phyloP scores from a whole-genome alignment of 1,140 invertebrate genomes.

The Belonocnema kinseyi region DNA sequence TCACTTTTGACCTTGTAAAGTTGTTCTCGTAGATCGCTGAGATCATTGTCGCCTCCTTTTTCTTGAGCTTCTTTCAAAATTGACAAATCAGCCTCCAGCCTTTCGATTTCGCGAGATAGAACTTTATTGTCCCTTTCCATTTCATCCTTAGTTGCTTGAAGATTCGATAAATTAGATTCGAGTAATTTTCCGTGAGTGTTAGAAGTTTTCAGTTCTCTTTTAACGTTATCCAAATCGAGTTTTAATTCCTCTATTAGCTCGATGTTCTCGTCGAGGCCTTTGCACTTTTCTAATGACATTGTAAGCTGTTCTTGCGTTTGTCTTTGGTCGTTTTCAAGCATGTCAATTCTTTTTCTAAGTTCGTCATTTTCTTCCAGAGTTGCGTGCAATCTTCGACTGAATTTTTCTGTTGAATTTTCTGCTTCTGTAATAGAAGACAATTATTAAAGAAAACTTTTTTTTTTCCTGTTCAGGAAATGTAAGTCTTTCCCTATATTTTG shows the following conservation, averaged over 20 bases:
- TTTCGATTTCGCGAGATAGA: conserved; percentile 59
- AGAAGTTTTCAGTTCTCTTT: conserved; percentile 52
- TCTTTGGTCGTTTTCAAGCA: conserved; percentile 48
- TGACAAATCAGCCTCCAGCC: conserved; percentile 57
- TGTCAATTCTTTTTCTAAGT: conserved; percentile 57
- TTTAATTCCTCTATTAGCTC: conserved; percentile 61
- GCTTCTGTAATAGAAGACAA: conserved; percentile 37
- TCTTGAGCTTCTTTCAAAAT: conserved; percentile 45
- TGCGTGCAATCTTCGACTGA: conserved; percentile 50
- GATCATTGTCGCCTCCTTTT: conserved; percentile 48
- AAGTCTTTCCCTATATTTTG: too few relatives aligned
- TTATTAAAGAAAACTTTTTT: too few relatives aligned
- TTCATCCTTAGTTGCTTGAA: conserved; percentile 55
- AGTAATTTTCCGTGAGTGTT: conserved; percentile 50
- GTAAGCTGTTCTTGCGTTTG: conserved; percentile 57
- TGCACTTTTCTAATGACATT: conserved; percentile 57
- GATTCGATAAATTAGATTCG: conserved; percentile 50
- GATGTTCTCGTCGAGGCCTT: conserved; percentile 61
- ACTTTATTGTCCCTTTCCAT: conserved; percentile 62
- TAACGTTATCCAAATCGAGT: conserved; percentile 57
- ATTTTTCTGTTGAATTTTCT: conserved; percentile 48
- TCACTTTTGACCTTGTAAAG: conserved; percentile 52
- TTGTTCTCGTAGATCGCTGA: conserved; percentile 55
- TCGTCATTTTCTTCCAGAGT: conserved; percentile 63
- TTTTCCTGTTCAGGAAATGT: too few relatives aligned